These are phyloP conservation scores for Rhogogaster chlorosoma DNA, from an alignment of 2,888 invertebrate genomes.

Conservation along the genomic window DNA sequence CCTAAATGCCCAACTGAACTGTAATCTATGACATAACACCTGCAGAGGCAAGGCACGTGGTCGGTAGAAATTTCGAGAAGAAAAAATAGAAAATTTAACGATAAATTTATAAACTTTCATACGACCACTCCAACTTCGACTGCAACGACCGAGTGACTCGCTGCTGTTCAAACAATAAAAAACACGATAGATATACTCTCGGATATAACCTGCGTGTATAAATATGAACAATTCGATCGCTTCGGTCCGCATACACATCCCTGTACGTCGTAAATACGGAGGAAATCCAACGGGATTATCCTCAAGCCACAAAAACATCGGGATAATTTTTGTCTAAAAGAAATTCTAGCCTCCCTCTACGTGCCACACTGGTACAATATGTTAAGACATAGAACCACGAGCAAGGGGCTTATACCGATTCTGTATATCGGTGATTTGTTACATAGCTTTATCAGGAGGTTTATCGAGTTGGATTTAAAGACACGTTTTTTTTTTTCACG, in stretches of 20 bases:
- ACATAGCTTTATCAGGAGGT: conserved; percentile 8
- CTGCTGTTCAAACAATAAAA: background rate
- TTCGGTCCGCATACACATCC: background rate
- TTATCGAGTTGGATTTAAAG: conserved; percentile 1
- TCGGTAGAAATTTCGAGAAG: background rate
- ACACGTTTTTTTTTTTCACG: background rate
- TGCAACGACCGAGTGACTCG: background rate
- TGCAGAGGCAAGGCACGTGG: background rate
- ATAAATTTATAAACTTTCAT: background rate
- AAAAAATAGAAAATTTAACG: no score
- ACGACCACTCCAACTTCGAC: background rate
- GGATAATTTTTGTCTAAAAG: conserved; percentile 8
- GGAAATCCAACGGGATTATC: conserved; percentile 49
- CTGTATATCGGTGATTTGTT: conserved; percentile 17
- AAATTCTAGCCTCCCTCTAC: background rate
- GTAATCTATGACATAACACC: background rate
- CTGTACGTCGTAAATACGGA: conserved; percentile 32
- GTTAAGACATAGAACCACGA: background rate
- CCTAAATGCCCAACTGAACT: background rate
- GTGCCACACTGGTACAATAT: background rate
- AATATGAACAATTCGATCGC: background rate
- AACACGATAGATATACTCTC: background rate
- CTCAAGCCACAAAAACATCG: background rate
- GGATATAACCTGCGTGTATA: background rate
- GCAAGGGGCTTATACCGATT: background rate